Evolutionary conservation across 2,113 vertebrate species (phyloP).

Genomic region (Stomatorhinus ivindoensis): DNA sequence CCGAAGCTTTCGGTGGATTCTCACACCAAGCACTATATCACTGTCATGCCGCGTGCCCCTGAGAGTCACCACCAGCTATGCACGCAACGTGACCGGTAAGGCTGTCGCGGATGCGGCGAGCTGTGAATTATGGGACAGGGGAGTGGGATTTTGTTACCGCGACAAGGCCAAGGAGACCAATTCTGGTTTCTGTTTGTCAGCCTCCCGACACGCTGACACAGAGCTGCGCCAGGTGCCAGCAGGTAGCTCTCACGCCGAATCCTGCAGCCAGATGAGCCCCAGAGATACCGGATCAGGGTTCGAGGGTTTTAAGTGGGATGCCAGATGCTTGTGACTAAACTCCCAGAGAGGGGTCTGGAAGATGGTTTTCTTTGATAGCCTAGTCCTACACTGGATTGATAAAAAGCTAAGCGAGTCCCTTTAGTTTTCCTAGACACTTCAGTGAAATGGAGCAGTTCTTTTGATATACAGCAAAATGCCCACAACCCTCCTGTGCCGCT

Average conservation of each 20-base stretch:
- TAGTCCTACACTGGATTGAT: neutral
- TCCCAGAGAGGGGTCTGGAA: neutral
- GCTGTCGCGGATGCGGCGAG: conserved; percentile 47
- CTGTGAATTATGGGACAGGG: conserved; percentile 57
- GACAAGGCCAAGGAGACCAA: neutral
- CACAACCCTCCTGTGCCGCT: neutral
- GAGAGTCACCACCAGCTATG: conserved; percentile 54
- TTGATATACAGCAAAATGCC: neutral
- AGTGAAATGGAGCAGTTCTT: neutral
- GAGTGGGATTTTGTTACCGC: neutral
- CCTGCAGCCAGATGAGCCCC: neutral
- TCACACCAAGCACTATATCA: conserved; percentile 73
- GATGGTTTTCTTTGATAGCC: neutral
- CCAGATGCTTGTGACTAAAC: neutral
- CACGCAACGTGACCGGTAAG: conserved; percentile 48
- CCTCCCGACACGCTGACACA: neutral
- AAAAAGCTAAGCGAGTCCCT: neutral
- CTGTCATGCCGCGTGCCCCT: conserved; percentile 71
- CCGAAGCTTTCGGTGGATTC: conserved; percentile 57
- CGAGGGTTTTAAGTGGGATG: neutral
- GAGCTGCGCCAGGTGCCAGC: neutral
- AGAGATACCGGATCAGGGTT: neutral
- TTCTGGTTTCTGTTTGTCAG: conserved; percentile 8
- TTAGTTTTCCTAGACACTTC: neutral
- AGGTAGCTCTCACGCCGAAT: neutral